Base-by-base conservation (phyloP, 2,797 vertebrate species). In the Masticophis lateralis region DNA sequence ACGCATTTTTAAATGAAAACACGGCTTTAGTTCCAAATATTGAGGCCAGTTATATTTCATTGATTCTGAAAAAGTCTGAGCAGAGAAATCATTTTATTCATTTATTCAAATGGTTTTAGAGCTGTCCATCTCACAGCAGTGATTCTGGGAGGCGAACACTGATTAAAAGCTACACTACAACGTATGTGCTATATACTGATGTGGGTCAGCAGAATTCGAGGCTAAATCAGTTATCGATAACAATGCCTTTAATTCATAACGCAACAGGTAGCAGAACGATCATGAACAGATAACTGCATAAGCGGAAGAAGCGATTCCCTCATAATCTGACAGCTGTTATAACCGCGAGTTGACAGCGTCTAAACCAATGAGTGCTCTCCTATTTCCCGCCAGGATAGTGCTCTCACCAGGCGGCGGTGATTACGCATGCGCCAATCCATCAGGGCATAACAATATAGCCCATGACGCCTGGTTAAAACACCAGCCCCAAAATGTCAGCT, bases 21-120 rank as follows among this genome's bases (percentile, higher is more conserved):
- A 28, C 56, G 95, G 95, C 94, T 95, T 10, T 96, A 95, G 61
- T 37, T n/a, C 22, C 92, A 95, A 96, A 96, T 95, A 95, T 79
- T 94, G 63, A 55, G 86, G 56, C 37, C 91, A 89, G 89, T 11
- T 8, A 12, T 93, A 57, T 51, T 86, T 87, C 43, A 88, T 51
- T 16, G 8, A 27, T 22, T 59, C 89, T 87, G 47, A 89, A 51
- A 37, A 86, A 51, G 37, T 27, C 57, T 56, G 51, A 63, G 5
- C 13, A 88, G 27, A 92, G 89, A 92, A 91, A 94, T 74, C 53
- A 28, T 74, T 94, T 96, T 83, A 83, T 83, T 83, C 74, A 12
- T 83, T 83, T 83, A 83, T 83, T 83, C 37, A 83, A 83, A 83
- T 83, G 20, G 20, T 47, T 25, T 83, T 47, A 83, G 20, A 25